Base-by-base conservation (phyloP, 2,113 vertebrate species). In the Eleginops maclovinus region DNA sequence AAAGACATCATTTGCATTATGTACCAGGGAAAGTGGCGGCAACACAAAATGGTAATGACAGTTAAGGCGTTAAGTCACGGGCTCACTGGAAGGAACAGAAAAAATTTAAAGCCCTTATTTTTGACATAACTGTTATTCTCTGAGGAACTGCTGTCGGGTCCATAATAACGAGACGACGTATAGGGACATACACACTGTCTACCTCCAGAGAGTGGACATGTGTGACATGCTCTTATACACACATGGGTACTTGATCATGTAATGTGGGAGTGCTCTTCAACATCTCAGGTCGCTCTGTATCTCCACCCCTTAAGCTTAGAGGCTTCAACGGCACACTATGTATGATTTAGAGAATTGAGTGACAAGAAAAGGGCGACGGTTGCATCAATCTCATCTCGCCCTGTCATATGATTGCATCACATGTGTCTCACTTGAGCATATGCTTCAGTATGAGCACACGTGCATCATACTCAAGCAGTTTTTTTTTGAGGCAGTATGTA, bases 11-110 rank as follows among this genome's bases (percentile, higher is more conserved):
- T 86, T 90, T 84, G 55, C 65, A 83, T 86, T 87, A 82, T 90
- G 86, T 80, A 76, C 21, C 70, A 72, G 65, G 49, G 65, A 81
- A 87, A 86, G 85, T 85, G 83, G 83, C 75, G 81, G 88, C 87
- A 83, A 78, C 80, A 86, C 75, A 88, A 90, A 90, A 90, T 81
- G 83, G 83, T 91, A 90, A 91, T 90, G 88, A 90, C 87, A 89
- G 87, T 87, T 91, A 90, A 91, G 74, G 76, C 64, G 43, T 86
- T 91, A 86, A 87, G 90, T 90, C 87, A 91, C 49, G n/a, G 81
- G 77, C 68, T 84, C 51, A 80, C 75, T 83, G 76, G 68, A 79
- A 83, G 74, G 47, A 84, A 64, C n/a, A 51, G 65, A 21, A 73
- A 73, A 54, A 77, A 68, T 59, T 70, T 62, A n/a, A 36, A 47